Conservation (phyloP, 2,113 vertebrate species). For the Rissa tridactyla region DNA sequence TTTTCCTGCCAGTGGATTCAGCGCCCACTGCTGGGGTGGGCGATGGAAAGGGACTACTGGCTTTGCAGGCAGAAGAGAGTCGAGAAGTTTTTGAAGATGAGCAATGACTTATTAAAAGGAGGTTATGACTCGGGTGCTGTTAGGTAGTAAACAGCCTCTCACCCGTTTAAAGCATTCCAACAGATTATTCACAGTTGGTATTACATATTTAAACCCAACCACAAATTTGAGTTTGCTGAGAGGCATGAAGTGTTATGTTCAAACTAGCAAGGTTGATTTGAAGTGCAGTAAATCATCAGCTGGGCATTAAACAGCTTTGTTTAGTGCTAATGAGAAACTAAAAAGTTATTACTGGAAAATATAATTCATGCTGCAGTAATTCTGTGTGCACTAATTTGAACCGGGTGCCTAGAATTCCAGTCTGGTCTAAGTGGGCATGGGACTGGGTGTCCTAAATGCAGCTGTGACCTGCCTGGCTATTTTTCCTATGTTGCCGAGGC, state of each 20-base stretch:
- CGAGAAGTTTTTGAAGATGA: not conserved
- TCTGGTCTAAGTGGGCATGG: not conserved
- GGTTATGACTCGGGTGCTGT: not conserved
- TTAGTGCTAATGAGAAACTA: not conserved
- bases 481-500: not conserved
- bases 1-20: not conserved
- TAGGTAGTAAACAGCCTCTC: not conserved
- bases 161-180: not conserved
- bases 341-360: slow-evolving; percentile 34
- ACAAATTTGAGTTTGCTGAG: not conserved
- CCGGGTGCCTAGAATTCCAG: not conserved
- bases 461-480: not conserved
- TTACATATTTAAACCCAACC: not conserved
- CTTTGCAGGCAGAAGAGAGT: not conserved
- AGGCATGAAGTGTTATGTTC: not conserved
- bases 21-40: not conserved
- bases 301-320: not conserved
- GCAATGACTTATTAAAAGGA: not conserved
- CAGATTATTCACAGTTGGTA: not conserved
- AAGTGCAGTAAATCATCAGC: not conserved
- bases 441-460: not conserved
- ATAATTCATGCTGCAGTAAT: not conserved
- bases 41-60: fast-evolving
- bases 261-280: not conserved
- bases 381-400: not conserved